Evolutionary conservation across 2,113 vertebrate species (phyloP).

Genomic region (Crotalus viridis): DNA sequence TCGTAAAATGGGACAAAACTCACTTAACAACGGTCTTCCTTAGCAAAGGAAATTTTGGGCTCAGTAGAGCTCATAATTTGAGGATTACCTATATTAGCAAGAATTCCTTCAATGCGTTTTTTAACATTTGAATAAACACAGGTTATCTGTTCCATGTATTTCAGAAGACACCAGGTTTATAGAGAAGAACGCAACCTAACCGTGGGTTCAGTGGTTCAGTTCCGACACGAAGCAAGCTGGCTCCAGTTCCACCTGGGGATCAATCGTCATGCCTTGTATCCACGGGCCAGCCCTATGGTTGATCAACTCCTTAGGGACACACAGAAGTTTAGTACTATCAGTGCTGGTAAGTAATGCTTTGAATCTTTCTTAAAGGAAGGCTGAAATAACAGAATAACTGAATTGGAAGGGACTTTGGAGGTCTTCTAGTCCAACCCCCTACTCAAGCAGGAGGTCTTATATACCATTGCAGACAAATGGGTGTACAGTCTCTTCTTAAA

Average conservation of each 20-base stretch:
- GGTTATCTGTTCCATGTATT: background rate
- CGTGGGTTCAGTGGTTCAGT: background rate
- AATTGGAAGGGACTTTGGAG: background rate
- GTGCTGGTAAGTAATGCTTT: constrained; percentile 74
- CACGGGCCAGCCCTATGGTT: constrained; percentile 72
- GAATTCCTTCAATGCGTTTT: background rate
- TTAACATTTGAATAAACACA: background rate
- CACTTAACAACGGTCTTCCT: no score
- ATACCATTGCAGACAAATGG: background rate
- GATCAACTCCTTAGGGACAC: constrained; percentile 79
- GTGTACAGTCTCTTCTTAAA: background rate
- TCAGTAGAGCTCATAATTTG: no score
- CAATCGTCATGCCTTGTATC: constrained; percentile 81
- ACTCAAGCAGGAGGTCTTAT: background rate
- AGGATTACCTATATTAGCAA: background rate
- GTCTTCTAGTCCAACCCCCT: background rate
- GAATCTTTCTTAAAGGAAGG: background rate
- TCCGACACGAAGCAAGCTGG: constrained; percentile 82
- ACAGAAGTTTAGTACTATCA: constrained; percentile 68
- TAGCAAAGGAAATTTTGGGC: no score
- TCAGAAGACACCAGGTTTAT: constrained; percentile 68
- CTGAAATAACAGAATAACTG: background rate
- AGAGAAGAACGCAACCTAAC: constrained; percentile 67
- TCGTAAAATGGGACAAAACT: no score
- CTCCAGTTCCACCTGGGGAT: constrained; percentile 92